Evolutionary conservation across 2,113 vertebrate species (phyloP).

Genomic region (Plestiodon gilberti): DNA sequence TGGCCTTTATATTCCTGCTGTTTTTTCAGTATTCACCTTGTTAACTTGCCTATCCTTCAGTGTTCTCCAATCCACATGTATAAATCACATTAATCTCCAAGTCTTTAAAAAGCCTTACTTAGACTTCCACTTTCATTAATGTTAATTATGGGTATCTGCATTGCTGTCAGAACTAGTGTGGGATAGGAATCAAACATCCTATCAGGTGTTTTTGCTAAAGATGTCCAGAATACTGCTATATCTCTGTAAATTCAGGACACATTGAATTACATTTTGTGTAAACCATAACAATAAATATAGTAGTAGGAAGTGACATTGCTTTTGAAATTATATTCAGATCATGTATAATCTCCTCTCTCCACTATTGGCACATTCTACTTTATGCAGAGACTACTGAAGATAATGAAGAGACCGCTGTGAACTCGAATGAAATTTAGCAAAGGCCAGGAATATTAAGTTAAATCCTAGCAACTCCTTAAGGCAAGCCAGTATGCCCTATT

Average conservation of each 20-base stretch:
- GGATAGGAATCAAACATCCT: neutral
- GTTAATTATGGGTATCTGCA: neutral
- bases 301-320: neutral
- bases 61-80: neutral
- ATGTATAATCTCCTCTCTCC: neutral
- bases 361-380: neutral
- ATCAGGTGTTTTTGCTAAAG: neutral
- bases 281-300: neutral
- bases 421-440: neutral
- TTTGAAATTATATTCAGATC: neutral
- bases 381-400: neutral
- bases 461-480: neutral
- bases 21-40: neutral
- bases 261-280: neutral
- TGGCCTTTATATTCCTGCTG: neutral
- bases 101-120: neutral
- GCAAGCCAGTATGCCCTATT: neutral
- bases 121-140: neutral
- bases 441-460: neutral
- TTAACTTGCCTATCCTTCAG: neutral
- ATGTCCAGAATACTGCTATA: neutral
- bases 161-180: neutral
- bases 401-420: neutral
- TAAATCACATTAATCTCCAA: neutral
- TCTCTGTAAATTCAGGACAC: conserved; percentile 12